phyloP scores from a whole-genome alignment of 2,797 vertebrate genomes.

The Malacoraja senta region DNA sequence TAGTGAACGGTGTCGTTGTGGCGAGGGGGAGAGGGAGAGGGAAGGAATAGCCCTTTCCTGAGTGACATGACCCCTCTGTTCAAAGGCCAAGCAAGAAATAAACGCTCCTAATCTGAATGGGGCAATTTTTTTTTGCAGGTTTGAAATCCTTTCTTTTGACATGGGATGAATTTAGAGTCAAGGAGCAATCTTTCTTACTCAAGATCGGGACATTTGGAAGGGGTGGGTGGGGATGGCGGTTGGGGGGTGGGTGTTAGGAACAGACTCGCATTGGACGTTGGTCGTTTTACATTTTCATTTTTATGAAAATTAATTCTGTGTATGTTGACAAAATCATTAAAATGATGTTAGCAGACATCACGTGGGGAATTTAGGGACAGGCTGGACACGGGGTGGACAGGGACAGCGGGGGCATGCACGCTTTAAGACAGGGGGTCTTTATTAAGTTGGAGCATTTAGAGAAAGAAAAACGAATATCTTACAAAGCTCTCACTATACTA shows the following conservation, averaged over 20 bases:
- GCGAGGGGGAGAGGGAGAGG: conserved; percentile 46
- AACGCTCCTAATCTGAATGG: conserved; percentile 60
- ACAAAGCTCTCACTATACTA: conserved; percentile 61
- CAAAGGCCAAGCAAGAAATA: conserved; percentile 65
- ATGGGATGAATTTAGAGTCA: conserved; percentile 40
- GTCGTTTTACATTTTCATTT: conserved; percentile 37
- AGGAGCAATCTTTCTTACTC: conserved; percentile 40
- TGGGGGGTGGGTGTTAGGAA: conserved; percentile 39
- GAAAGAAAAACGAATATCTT: conserved; percentile 61
- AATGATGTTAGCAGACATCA: conserved; percentile 42
- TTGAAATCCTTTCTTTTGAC: conserved; percentile 46
- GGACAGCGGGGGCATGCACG: conserved; percentile 61
- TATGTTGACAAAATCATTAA: conserved; percentile 41
- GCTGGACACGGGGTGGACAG: conserved; percentile 63
- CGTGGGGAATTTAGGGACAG: conserved; percentile 51
- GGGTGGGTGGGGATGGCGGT: conserved; percentile 41
- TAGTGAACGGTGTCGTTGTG: conserved; percentile 45
- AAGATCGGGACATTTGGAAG: neutral
- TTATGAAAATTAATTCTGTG: conserved; percentile 35
- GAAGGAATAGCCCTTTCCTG: conserved; percentile 61
- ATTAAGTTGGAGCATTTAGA: conserved; percentile 55
- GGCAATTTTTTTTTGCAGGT: conserved; percentile 49
- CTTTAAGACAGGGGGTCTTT: conserved; percentile 61
- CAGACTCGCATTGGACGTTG: conserved; percentile 1
- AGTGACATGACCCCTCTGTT: conserved; percentile 70